Evolutionary conservation across 2,888 invertebrate species (phyloP), one percentile per base, ranked within the genome.

Genomic region (Tolmerus cingulatus): DNA sequence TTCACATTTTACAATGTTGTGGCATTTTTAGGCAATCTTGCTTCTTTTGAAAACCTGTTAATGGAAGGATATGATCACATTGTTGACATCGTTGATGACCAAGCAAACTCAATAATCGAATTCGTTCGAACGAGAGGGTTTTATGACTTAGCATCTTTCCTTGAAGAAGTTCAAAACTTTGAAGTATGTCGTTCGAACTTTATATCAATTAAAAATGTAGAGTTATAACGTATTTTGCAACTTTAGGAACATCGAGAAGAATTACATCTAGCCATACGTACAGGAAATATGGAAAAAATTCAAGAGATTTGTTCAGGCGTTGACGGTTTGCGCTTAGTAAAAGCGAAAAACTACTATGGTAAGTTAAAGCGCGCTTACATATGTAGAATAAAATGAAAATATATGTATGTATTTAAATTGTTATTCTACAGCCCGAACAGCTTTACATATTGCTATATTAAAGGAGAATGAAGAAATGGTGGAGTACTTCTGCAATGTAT

Each of bases 21-120:
- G 12, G 12, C 19, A 23, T 5, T 90, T 90, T 27, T 89, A 95
- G 95, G 95, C 5, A 95, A 96, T 89, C 93, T 94, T 3, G 95
- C 94, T 86, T 94, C 94, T 89, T 92, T 96, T 87, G 94, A 95
- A 37, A 89, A 91, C 40, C 89, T 93, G 87, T 90, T 97, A 16
- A 90, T 97, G 86, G 96, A 97, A 92, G 98, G 98, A 0, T 98
- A 98, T 91, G 97, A 97, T 91, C 97, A 97, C 90, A 96, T 98
- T 86, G 92, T 97, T 81, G 97, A 97, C 90, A 94, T 97, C 5
- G 94, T 94, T 4, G 97, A 97, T 90, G 96, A 96, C 82, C 95
- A 95, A 16, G 96, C 95, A 1, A 93, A 94, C 1, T 93, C 95
- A 2, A 95, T 97, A 86, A 91, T 95, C 2, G 95, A 97, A 86